A percentile compares a stretch with the other conserved stretches of the same genome.
These are phyloP conservation scores for Perca fluviatilis DNA, from an alignment of 2,113 vertebrate genomes.

Conservation along the genomic window DNA sequence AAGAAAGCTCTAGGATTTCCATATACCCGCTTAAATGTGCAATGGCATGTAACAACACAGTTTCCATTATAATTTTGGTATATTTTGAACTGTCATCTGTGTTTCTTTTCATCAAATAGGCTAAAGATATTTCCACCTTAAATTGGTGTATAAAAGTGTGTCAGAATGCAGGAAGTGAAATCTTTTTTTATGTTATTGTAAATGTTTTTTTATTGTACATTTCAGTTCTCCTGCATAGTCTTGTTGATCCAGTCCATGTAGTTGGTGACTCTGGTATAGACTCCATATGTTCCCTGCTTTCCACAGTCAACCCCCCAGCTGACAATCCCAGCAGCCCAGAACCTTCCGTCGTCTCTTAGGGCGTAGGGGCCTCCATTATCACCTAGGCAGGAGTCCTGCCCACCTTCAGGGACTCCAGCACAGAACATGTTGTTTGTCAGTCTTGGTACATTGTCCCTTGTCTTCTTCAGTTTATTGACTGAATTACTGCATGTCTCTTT, in stretches of 20 bases:
- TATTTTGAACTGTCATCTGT: no score
- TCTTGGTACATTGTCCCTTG: accelerated
- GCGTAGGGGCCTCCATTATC: conserved; percentile 66
- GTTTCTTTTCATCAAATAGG: no score
- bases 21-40: no score
- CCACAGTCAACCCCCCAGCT: conserved; percentile 76
- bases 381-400: conserved; percentile 68
- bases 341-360: neutral
- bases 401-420: conserved; percentile 45
- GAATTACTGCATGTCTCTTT: conserved; percentile 49
- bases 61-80: no score
- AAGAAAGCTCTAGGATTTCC: no score
- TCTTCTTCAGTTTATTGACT: accelerated
- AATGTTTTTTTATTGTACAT: neutral
- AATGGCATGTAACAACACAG: no score
- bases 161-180: no score
- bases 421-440: conserved; percentile 67
- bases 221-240: conserved; percentile 79
- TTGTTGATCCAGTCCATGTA: conserved; percentile 82
- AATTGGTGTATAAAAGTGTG: no score
- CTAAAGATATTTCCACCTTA: no score
- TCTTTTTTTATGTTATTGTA: neutral
- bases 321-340: conserved; percentile 76
- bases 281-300: conserved; percentile 4
- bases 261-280: conserved; percentile 69